Percentiles rank a stretch among this genome's conserved stretches.
phyloP scores from a whole-genome alignment of 2,888 invertebrate species.

The Orthosia cruda region DNA sequence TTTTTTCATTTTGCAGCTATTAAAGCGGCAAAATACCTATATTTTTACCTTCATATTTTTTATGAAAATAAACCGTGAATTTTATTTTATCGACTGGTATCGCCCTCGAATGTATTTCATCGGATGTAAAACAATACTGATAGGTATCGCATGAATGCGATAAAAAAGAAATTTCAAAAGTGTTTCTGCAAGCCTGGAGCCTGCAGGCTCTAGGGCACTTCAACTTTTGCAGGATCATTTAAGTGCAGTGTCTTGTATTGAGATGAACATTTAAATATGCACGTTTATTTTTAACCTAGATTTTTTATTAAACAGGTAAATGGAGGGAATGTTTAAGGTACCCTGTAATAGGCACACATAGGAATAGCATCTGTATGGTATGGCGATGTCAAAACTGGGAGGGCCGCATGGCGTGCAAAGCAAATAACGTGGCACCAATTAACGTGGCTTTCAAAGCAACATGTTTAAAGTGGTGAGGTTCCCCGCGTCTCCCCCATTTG shows the following conservation, averaged over 20 bases:
- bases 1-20: constrained; percentile 87
- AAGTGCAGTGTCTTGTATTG: constrained; percentile 88
- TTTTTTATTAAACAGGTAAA: constrained; percentile 40
- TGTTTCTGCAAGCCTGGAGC: constrained; percentile 74
- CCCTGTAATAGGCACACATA: constrained; percentile 38
- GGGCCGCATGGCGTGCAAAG: constrained; percentile 73
- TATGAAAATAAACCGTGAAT: constrained; percentile 83
- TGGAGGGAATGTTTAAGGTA: constrained; percentile 38
- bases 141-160: constrained; percentile 84
- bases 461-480: constrained; percentile 78
- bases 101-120: constrained; percentile 85
- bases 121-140: constrained; percentile 88
- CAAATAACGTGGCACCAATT: constrained; percentile 85
- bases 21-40: too few species aligned
- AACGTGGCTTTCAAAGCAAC: constrained; percentile 84
- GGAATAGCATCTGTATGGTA: constrained; percentile 54
- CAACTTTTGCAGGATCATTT: constrained; percentile 81
- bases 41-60: constrained; percentile 81
- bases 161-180: constrained; percentile 84
- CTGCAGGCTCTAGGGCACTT: constrained; percentile 81
- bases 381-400: constrained; percentile 62
- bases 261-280: constrained; percentile 77
- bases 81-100: constrained; percentile 86
- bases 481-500: constrained; percentile 72
- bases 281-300: constrained; percentile 51